These are phyloP conservation scores for Apodemus agrarius DNA, from an alignment of 2,797 vertebrate genomes.

Conservation along the genomic window DNA sequence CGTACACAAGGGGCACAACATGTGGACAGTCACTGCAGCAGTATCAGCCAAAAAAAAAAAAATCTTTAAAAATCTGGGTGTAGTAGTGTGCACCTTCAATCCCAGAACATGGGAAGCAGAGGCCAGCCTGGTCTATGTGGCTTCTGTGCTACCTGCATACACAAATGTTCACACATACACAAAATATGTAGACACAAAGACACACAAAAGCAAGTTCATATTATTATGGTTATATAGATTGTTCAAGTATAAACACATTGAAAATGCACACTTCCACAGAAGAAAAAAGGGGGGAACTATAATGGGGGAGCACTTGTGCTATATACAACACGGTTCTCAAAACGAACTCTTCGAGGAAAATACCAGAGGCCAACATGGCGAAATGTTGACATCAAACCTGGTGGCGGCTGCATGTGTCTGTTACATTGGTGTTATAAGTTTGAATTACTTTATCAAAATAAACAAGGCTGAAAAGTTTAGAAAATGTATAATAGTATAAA, in stretches of 20 bases:
- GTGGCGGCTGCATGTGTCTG: not conserved
- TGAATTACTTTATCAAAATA: constrained; percentile 4
- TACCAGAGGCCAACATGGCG: not conserved
- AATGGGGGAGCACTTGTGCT: not conserved
- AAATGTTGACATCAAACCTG: not conserved
- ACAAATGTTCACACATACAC: not conserved
- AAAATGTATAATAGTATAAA: not conserved
- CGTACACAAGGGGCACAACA: not conserved
- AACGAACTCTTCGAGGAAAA: not conserved
- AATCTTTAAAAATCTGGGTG: not conserved
- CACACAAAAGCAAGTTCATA: not conserved
- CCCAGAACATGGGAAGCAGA: not conserved
- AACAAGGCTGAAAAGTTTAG: not conserved
- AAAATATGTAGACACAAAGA: not conserved
- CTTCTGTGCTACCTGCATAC: not conserved
- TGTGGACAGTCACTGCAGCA: not conserved
- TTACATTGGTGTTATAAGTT: not conserved
- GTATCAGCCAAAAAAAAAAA: not conserved
- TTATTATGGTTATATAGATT: not conserved
- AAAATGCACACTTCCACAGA: not conserved
- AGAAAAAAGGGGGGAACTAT: not conserved
- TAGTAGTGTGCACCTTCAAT: not conserved
- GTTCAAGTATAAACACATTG: not conserved
- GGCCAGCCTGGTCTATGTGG: too few relatives aligned
- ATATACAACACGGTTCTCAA: not conserved